Percentiles rank a stretch among this genome's conserved stretches.
Evolutionary conservation across 2,113 vertebrate genomes (phyloP).

Genomic region (Mormyrus lacerda): DNA sequence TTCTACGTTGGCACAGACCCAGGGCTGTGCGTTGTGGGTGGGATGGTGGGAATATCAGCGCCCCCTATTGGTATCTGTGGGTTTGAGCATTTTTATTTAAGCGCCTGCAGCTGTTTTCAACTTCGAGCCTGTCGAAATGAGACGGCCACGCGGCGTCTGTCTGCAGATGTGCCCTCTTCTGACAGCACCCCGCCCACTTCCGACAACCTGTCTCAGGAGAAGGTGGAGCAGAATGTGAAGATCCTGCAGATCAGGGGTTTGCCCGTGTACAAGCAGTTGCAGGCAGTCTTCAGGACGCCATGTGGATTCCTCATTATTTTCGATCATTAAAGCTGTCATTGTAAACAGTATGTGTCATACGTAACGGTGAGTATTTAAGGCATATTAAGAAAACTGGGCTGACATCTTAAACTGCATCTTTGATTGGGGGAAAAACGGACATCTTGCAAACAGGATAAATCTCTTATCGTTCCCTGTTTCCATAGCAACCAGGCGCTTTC

Average conservation of each 20-base stretch:
- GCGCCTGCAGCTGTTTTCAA: background rate
- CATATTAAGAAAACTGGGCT: background rate
- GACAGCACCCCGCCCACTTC: background rate
- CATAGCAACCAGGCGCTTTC: conserved; percentile 5
- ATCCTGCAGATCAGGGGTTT: background rate
- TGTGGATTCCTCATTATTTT: background rate
- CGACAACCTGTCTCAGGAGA: background rate
- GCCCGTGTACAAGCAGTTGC: background rate
- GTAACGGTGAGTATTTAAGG: background rate
- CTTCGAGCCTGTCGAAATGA: background rate
- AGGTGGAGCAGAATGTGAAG: background rate
- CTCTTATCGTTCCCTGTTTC: conserved; percentile 3
- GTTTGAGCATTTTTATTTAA: background rate
- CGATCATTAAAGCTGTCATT: background rate
- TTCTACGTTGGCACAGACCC: background rate
- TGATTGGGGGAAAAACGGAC: background rate
- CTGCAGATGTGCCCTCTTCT: background rate
- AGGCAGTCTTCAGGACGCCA: background rate
- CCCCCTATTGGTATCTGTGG: background rate
- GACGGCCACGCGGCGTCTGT: background rate
- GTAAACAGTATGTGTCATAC: background rate
- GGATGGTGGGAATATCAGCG: background rate
- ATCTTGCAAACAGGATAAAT: background rate
- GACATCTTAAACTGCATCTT: background rate
- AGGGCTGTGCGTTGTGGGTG: background rate